Evolutionary conservation across 1,140 invertebrate genomes (phyloP), one percentile per base, ranked within the genome.

Genomic region (Penaeus japonicus): DNA sequence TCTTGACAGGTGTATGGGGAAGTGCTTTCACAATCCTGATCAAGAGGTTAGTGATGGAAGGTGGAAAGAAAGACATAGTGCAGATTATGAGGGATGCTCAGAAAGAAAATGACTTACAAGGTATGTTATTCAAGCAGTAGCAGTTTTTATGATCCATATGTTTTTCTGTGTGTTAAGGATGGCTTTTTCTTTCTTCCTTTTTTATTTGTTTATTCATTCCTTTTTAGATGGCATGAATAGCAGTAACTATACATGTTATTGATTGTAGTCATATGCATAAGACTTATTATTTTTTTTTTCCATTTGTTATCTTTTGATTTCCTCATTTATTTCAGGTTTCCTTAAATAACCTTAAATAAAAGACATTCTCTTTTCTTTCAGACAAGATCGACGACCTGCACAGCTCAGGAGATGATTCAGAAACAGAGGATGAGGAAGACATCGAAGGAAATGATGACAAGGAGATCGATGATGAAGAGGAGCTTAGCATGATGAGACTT

Each of bases 11-110:
- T 39, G 90, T 94, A 65, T 94, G 93, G 93, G 93, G 93, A 30
- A 94, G 93, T 91, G 93, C 93, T 0, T 94, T 94, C 90, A 93
- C 92, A 78, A 93, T 93, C 35, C 91, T 94, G 7, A 93, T 94
- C 82, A 93, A 93, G 88, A 90, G 93, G 59, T 90, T 94, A 22
- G 88, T 93, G 24, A 90, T 91, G 78, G 91, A 92, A 35, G 90
- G 89, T 18, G 91, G 92, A 47, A 90, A 90, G 79, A 91, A 92
- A 55, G 92, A 92, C 87, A 91, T 92, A 12, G 92, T 92, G 0
- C 92, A 93, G 90, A 92, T 93, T 91, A 92, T 93, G 84, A 89
- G 92, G 80, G 92, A 92, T 59, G 91, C 92, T 84, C 84, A 85
- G 17, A 90, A 87, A 53, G 88, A 91, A 55, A 78, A 85, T 27